These are phyloP conservation scores for Eledona agricola DNA, from an alignment of 2,888 invertebrate species.

Conservation along the genomic window DNA sequence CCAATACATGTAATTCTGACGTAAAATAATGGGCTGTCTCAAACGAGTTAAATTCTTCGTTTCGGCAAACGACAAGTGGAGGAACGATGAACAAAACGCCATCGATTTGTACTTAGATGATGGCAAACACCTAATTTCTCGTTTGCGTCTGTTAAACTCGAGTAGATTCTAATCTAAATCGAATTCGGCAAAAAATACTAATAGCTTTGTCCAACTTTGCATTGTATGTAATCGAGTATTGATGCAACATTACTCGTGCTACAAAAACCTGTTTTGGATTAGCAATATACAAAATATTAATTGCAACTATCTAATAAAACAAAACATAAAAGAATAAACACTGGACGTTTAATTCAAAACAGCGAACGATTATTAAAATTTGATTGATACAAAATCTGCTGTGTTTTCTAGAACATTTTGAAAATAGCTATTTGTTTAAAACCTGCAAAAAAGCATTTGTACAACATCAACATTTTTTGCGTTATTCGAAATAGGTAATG, in stretches of 20 bases:
- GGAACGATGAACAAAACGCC: slow-evolving; percentile 7
- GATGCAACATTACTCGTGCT: slow-evolving; percentile 16
- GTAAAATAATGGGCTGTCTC: too few species aligned
- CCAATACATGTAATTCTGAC: too few species aligned
- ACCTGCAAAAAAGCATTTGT: too few species aligned
- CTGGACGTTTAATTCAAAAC: too few species aligned
- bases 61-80: slow-evolving; percentile 1
- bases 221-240: slow-evolving; percentile 40
- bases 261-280: not conserved
- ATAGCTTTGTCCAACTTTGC: slow-evolving; percentile 44
- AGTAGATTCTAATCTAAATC: slow-evolving; percentile 43
- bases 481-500: too few species aligned
- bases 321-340: too few species aligned
- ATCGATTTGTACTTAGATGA: slow-evolving; percentile 34
- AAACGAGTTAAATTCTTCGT: slow-evolving; percentile 18
- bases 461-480: too few species aligned
- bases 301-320: too few species aligned
- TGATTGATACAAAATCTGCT: too few species aligned
- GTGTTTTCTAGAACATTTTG: too few species aligned
- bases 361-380: too few species aligned
- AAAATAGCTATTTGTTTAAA: too few species aligned
- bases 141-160: slow-evolving; percentile 40
- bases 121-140: slow-evolving; percentile 42
- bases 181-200: slow-evolving; percentile 44
- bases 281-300: not conserved